Evolutionary conservation across 2,888 invertebrate genomes (phyloP), one percentile per base, ranked within the genome.

Genomic region (Drosophila multiciliata): DNA sequence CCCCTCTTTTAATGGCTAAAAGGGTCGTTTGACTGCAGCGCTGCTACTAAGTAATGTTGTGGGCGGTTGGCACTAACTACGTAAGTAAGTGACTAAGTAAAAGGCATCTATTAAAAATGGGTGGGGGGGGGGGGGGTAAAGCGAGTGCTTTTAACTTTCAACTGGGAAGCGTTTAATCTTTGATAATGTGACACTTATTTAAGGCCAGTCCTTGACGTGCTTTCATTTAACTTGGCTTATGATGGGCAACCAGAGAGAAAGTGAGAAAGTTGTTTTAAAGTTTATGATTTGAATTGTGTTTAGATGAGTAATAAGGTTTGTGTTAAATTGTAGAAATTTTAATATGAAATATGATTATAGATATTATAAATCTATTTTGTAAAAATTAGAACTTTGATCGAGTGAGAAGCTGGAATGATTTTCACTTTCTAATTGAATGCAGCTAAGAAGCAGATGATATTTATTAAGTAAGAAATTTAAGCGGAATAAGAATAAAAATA

Each of bases 1-100:
- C 32, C 35, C 26, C 20, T 9, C 33, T 29, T 54, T 70, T 78
- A 78, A 78, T 78, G 63, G 62, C 67, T 78, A 65, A 78, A 78
- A 70, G 77, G 69, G 73, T 77, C 61, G 53, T 66, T 66, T 54
- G 40, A 40, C 49, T 42, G 48, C 32, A 29, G 11, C 8, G 4
- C 20, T 15, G 8, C 49, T 33, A 12, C 59, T 36, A 17, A 54
- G 35, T 59, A 38, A 54, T 60, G 49, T 63, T 40, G 59, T 59
- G 63, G 49, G 52, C 67, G 57, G 65, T 12, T 53, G 60, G 49
- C 15, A 40, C 40, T 63, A 32, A 67, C 63, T 65, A 75, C 63
- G 58, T 64, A 64, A 52, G 66, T 57, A 50, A 38, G 42, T 57
- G 50, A 66, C 62, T 62, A 66, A 73, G 74, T 74, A 78, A 78